Evolutionary conservation across 2,888 invertebrate genomes (phyloP).

Genomic region (Scelioninae gen. 2): DNA sequence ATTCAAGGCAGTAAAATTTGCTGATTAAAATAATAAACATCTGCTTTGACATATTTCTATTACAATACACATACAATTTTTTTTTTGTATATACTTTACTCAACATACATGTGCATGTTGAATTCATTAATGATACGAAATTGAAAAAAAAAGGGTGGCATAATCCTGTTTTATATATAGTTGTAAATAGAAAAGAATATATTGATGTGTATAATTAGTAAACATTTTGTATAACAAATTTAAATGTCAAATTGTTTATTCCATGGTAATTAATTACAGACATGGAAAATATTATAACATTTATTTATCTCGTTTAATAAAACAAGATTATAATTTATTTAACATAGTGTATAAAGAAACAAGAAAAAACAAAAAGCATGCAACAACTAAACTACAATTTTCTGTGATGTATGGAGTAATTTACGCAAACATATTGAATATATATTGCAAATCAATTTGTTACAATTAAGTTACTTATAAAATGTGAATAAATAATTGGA

Average conservation of each 20-base stretch:
- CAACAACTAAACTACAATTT: conserved; percentile 5
- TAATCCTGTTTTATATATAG: background rate
- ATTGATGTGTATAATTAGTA: too few species aligned
- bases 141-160: background rate
- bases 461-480: conserved; percentile 47
- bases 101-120: conserved; percentile 1
- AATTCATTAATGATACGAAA: conserved; percentile 8
- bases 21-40: too few species aligned
- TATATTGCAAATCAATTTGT: conserved; percentile 49
- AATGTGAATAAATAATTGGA: conserved; percentile 53
- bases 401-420: conserved; percentile 16
- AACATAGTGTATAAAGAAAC: conserved; percentile 16
- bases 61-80: too few species aligned
- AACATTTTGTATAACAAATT: too few species aligned
- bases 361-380: conserved; percentile 17
- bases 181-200: background rate
- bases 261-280: too few species aligned
- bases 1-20: too few species aligned
- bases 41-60: too few species aligned
- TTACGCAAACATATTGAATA: conserved; percentile 27
- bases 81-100: conserved; percentile 12
- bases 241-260: too few species aligned
- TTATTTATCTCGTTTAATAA: too few species aligned
- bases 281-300: too few species aligned
- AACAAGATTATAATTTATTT: background rate